Evolutionary conservation across 2,797 vertebrate species (phyloP), one percentile per base, ranked within the genome.

Genomic region (Eospalax fontanierii): DNA sequence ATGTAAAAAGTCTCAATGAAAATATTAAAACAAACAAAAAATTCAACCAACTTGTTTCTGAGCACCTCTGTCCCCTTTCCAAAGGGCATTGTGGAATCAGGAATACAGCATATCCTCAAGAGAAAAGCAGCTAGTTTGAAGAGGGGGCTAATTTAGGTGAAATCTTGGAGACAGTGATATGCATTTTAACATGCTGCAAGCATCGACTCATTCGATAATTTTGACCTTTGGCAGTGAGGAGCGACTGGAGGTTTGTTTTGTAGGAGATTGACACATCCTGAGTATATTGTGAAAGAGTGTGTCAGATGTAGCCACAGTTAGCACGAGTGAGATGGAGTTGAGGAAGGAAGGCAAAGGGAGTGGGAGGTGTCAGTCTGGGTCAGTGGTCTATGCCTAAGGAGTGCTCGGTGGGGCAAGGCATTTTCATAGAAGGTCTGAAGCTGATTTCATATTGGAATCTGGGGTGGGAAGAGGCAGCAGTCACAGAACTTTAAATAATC

Each of bases 361-460:
- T 12, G 10, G 0, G 14, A 30, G 4, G 33, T 21, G 2, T 4
- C 4, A n/a, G 15, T 16, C 61, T 76, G 38, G 43, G 18, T 14
- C 40, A 79, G 43, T 9, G 4, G 4, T 19, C n/a, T 15, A 54
- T 63, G 8, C n/a, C 21, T 24, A 2, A 26, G 16, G 7, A 19
- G 7, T 5, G 9, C 4, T 16, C 3, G 21, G 11, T 0, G 1
- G 63, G 24, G 38, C 6, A 2, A 63, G 24, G 38, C 6, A 2
- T 40, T 86, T 15, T 15, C 16, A 61, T 50, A 26, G 24, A 30
- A 54, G 57, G 18, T 6, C 1, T 35, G 73, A 18, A 57, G 50
- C 87, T 65, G 15, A 88, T 4, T 50, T n/a, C 16, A 30, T 7
- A 0, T 4, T 78, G 26, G 30, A 1, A 57, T 83, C 63, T 2